Conservation (phyloP, 1,140 invertebrate genomes). For the Drosophila serrata region DNA sequence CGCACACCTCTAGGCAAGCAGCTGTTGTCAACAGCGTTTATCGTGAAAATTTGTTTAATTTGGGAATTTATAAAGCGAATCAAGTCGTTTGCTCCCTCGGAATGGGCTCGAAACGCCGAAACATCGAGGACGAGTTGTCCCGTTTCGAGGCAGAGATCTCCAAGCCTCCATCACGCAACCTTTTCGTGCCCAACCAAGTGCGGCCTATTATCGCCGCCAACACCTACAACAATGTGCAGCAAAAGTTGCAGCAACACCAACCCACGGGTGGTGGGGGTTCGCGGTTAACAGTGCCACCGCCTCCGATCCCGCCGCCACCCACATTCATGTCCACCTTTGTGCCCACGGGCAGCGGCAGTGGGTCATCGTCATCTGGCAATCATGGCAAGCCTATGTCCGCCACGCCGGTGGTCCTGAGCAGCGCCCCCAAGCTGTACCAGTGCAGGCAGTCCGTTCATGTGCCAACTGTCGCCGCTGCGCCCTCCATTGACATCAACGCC, state of each 20-base stretch:
- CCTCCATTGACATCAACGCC: slow-evolving; percentile 87
- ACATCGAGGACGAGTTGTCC: slow-evolving; percentile 94
- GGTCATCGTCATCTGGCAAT: slow-evolving; percentile 30
- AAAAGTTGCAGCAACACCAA: slow-evolving; percentile 86
- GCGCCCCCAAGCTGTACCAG: slow-evolving; percentile 89
- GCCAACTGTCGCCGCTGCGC: slow-evolving; percentile 85
- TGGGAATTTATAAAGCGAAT: background rate
- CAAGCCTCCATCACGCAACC: slow-evolving; percentile 77
- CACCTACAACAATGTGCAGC: slow-evolving; percentile 89
- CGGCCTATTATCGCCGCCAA: slow-evolving; percentile 89
- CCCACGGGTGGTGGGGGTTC: slow-evolving; percentile 85
- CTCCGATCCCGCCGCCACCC: slow-evolving; percentile 86
- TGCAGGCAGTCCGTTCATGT: slow-evolving; percentile 80
- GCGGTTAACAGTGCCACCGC: slow-evolving; percentile 86
- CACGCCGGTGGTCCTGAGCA: slow-evolving; percentile 88
- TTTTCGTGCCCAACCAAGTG: slow-evolving; percentile 86
- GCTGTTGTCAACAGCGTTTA: slow-evolving; percentile 43
- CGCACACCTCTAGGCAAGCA: slow-evolving; percentile 32
- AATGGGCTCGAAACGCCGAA: slow-evolving; percentile 83
- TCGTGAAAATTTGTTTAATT: slow-evolving; percentile 51
- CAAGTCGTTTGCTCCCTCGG: background rate
- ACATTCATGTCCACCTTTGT: slow-evolving; percentile 84
- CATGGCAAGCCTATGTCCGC: slow-evolving; percentile 75
- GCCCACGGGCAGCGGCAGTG: slow-evolving; percentile 84
- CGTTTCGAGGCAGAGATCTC: slow-evolving; percentile 96